Percentiles rank a stretch among this genome's conserved stretches.
Conservation (phyloP, 2,797 vertebrate genomes). For the Epinephelus malabaricus region DNA sequence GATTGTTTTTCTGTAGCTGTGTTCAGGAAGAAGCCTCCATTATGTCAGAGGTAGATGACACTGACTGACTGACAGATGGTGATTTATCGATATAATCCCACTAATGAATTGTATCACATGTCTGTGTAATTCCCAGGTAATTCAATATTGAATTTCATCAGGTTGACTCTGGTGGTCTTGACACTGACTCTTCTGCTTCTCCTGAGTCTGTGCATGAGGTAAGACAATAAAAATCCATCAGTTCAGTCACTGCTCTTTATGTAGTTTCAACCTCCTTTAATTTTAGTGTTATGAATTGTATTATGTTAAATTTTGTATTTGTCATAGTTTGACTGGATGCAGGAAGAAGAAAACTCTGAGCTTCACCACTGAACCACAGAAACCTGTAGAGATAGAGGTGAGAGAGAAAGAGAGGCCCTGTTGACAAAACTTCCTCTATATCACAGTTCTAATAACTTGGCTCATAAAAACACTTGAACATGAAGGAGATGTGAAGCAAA, state of each 20-base stretch:
- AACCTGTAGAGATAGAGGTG: constrained; percentile 21
- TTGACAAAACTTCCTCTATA: too few species aligned
- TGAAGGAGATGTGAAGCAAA: neutral
- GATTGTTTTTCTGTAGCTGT: too few species aligned
- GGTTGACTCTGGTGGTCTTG: neutral
- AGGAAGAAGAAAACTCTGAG: constrained; percentile 26
- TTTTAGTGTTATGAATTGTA: neutral
- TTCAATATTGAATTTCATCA: neutral
- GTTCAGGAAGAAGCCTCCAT: neutral
- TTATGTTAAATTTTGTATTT: neutral
- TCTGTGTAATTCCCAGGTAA: neutral
- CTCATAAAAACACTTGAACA: neutral
- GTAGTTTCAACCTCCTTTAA: neutral
- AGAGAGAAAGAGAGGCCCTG: neutral
- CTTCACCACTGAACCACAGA: neutral
- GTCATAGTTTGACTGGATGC: neutral
- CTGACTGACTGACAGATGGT: neutral
- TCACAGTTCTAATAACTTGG: too few species aligned
- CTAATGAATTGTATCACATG: neutral
- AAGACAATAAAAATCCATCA: neutral
- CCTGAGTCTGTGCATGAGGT: constrained; percentile 14
- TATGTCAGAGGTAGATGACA: too few species aligned
- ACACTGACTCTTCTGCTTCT: constrained; percentile 17
- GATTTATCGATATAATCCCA: neutral
- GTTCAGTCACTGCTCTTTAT: neutral